These are phyloP conservation scores for Cladorhizidae sp. DNA, from an alignment of 37 sponge, comb jelly and placozoan species.

Conservation along the genomic window DNA sequence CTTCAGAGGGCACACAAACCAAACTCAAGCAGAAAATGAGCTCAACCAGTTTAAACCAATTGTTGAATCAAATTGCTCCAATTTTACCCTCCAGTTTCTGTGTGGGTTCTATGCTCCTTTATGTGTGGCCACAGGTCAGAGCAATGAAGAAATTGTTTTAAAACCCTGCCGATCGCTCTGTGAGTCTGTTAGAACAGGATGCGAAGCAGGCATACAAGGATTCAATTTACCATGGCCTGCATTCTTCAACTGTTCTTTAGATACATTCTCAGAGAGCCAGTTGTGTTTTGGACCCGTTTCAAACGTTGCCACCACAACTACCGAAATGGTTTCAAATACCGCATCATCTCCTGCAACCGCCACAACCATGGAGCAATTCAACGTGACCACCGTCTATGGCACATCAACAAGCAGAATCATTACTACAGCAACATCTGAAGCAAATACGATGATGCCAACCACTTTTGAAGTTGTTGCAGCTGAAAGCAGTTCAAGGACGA, in stretches of 20 bases:
- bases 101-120: conserved; percentile 24
- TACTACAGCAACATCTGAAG: too few relatives aligned
- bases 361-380: neutral
- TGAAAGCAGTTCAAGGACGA: too few relatives aligned
- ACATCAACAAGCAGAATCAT: too few relatives aligned
- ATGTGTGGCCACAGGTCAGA: neutral
- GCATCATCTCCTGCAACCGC: neutral
- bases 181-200: neutral
- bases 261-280: neutral
- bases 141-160: neutral
- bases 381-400: too few relatives aligned
- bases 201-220: neutral
- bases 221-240: neutral
- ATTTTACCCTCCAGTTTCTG: conserved; percentile 9
- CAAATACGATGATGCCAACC: too few relatives aligned
- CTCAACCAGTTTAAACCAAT: neutral
- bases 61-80: conserved; percentile 7
- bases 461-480: too few relatives aligned
- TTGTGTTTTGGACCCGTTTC: neutral
- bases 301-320: neutral
- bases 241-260: conserved; percentile 25
- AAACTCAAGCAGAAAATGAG: neutral
- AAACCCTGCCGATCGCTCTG: conserved; percentile 31
- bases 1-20: neutral
- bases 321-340: neutral